A percentile compares a stretch with the other conserved stretches of the same genome.
These are phyloP conservation scores for Rhimphoctona megacephalus DNA, from an alignment of 2,888 invertebrate species.

Conservation along the genomic window DNA sequence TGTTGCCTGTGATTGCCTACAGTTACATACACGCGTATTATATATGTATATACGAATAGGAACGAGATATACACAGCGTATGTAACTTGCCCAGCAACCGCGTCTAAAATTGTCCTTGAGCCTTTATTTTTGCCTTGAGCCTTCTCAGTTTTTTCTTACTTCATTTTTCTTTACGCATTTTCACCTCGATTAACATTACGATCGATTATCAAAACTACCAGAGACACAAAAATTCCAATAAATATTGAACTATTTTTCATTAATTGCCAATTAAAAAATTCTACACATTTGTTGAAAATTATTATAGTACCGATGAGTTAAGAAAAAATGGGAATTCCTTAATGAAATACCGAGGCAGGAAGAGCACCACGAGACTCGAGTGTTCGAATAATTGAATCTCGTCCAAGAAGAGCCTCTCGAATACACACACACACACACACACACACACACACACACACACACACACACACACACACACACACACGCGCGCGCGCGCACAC, in stretches of 20 bases:
- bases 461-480: neutral
- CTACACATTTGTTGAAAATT: too few relatives aligned
- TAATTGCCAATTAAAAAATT: too few relatives aligned
- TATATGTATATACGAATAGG: neutral
- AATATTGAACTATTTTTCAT: too few relatives aligned
- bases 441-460: neutral
- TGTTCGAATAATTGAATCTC: conserved; percentile 38
- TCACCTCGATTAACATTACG: neutral
- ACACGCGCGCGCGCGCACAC: too few relatives aligned
- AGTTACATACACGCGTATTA: neutral
- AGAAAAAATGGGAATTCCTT: neutral
- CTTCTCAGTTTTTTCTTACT: neutral
- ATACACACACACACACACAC: too few relatives aligned
- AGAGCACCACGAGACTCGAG: neutral
- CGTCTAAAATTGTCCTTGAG: conserved; percentile 51
- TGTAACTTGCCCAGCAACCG: conserved; percentile 51
- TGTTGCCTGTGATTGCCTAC: conserved; percentile 32
- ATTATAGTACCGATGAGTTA: neutral
- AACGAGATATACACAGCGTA: conserved; percentile 1
- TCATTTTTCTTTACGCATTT: neutral
- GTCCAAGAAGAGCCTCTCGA: conserved; percentile 18
- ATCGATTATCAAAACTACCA: neutral
- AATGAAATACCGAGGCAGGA: neutral
- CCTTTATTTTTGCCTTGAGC: conserved; percentile 13
- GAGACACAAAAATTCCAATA: too few relatives aligned